Evolutionary conservation across 2,113 vertebrate species (phyloP), one percentile per base, ranked within the genome.

Genomic region (Labrus mixtus): DNA sequence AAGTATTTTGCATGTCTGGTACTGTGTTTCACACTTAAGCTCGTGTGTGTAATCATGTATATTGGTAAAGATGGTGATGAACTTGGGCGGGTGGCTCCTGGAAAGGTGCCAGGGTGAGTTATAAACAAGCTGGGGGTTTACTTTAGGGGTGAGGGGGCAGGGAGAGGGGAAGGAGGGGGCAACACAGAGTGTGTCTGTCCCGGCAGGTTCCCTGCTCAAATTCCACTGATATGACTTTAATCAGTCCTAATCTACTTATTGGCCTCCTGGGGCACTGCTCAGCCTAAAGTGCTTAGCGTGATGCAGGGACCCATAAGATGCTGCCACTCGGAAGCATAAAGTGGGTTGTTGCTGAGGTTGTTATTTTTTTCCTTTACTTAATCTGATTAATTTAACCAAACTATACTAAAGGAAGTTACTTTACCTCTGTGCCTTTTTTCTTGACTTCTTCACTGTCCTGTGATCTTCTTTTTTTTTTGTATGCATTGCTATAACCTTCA

Each of bases 241-340:
- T 95, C 94, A 93, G 91, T 70, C 45, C 90, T 96, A 95, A 96
- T 95, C 94, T 96, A 77, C 92, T 96, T 95, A 95, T 93, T 78
- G 50, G 83, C 91, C 87, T 93, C 93, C 87, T 74, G 87, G 84
- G 90, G 90, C 94, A 92, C 92, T 78, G 89, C 93, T 94, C 80
- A 85, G 89, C 90, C 87, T 89, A 85, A 85, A 94, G 91, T 92
- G 81, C 93, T 95, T 96, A 95, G 94, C 77, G 64, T 36, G 72
- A 91, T 87, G 82, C 92, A 94, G 93, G 88, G 88, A 82, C 76
- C 86, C 75, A 85, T 68, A 89, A 92, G 86, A 92, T 87, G 84
- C 80, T 88, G 90, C 88, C 90, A 92, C 88, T 92, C 74, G 77
- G 91, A 94, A 93, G 76, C 79, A 89, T 76, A 77, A 92, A 89